These are phyloP conservation scores for Parotocinclus haroldoi DNA, from an alignment of 2,797 vertebrate genomes.

Conservation along the genomic window DNA sequence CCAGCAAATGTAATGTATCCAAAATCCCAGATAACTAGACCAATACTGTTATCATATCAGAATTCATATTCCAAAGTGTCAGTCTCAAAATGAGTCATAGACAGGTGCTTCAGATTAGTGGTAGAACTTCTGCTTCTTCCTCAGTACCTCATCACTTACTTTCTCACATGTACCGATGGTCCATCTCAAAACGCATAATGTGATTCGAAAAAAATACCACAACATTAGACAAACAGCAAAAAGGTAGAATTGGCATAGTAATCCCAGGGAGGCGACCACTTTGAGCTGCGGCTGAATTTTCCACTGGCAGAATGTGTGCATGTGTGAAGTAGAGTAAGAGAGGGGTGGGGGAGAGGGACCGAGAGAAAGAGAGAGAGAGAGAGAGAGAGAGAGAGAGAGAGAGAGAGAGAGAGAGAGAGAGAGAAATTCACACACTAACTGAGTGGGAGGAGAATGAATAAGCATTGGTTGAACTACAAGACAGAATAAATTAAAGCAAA, in stretches of 20 bases:
- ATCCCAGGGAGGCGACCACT: conserved; percentile 44
- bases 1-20: background rate
- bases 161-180: conserved; percentile 43
- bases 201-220: conserved; percentile 7
- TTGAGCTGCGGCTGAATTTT: conserved; percentile 56
- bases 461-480: conserved; percentile 24
- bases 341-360: background rate
- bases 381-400: conserved; percentile 22
- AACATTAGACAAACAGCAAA: conserved; percentile 37
- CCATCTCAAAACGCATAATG: conserved; percentile 30
- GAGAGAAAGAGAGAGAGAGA: background rate
- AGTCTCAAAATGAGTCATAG: conserved; percentile 27
- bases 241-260: conserved; percentile 34
- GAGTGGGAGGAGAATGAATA: conserved; percentile 25
- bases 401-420: conserved; percentile 29
- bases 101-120: conserved; percentile 35
- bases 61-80: conserved; percentile 3
- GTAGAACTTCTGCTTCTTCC: conserved; percentile 55
- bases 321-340: conserved; percentile 22
- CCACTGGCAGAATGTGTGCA: conserved; percentile 41
- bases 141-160: conserved; percentile 37
- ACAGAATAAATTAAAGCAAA: conserved; percentile 18
- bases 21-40: background rate
- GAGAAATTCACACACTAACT: conserved; percentile 14
- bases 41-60: conserved; percentile 7